Evolutionary conservation across 2,797 vertebrate species (phyloP), one percentile per base, ranked within the genome.

Genomic region (Sus cebifrons): DNA sequence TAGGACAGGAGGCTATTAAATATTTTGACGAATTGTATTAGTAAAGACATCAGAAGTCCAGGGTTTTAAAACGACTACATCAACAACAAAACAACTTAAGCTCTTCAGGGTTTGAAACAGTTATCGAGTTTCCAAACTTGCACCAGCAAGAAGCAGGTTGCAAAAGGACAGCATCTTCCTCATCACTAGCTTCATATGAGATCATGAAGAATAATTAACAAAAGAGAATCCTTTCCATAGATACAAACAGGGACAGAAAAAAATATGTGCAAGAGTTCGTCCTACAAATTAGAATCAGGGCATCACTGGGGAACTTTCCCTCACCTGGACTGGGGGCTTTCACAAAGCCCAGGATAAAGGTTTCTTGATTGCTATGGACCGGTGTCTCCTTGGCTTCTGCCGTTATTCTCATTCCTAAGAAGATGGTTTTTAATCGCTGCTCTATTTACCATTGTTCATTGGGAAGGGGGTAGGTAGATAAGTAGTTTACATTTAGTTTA

Each of bases 401-500:
- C 62, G 77, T 15, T 89, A 56, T 60, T 85, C 44, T 27, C 25
- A 78, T 44, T 86, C 93, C 65, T 95, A 40, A 92, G 68, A 77
- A 23, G 23, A 40, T 16, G 20, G 29, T 29, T 49, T 92, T 93
- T 56, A 78, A 68, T 89, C 70, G 70, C 21, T 89, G 5, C 49
- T 36, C 3, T 88, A 27, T 62, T 17, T 60, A 15, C 27, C 20
- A 7, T 67, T 86, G 52, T 78, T 92, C 23, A 20, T 2, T 86
- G 67, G 11, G 13, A 23, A 70, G 14, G 12, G 44, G 13, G 21
- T 25, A 5, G 9, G 44, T 32, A 65, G 44, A 73, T 18, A 78
- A 67, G 8, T 78, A 81, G 56, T 29, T 5, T 90, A 49, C 9
- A 49, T 6, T 49, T 49, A 49, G 44, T 49, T 49, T 49, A 49